A percentile compares a stretch with the other conserved stretches of the same genome.
Conservation (phyloP, 1,140 invertebrate species). For the Neotoxoptera formosana region DNA sequence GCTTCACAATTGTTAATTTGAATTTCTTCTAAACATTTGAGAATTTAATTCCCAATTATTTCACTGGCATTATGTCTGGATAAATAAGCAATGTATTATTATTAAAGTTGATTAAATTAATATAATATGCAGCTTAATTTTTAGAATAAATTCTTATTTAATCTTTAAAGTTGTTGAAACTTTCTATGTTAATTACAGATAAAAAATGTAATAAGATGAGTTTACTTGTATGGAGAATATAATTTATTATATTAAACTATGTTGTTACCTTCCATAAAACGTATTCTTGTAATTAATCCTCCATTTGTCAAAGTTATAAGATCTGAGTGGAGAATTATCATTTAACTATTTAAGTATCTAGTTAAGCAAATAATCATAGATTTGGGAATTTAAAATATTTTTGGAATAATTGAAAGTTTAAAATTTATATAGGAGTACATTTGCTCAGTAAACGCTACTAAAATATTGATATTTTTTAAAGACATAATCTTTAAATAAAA, state of each 20-base stretch:
- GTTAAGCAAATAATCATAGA: conserved; percentile 37
- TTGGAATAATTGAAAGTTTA: conserved; percentile 31
- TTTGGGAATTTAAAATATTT: conserved; percentile 40
- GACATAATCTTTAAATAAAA: conserved; percentile 36
- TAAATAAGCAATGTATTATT: not conserved
- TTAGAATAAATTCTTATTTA: not conserved
- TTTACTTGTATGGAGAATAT: not conserved
- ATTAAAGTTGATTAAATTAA: not conserved
- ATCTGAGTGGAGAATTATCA: conserved; percentile 32
- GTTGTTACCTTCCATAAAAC: conserved; percentile 45
- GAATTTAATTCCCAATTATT: conserved; percentile 26
- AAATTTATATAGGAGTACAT: conserved; percentile 50
- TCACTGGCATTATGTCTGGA: conserved; percentile 25
- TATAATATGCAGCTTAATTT: not conserved
- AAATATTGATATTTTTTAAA: conserved; percentile 34
- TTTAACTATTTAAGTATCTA: conserved; percentile 37
- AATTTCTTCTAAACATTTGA: conserved; percentile 19
- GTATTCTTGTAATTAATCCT: conserved; percentile 46
- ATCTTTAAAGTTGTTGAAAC: not conserved
- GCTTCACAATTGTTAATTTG: not conserved
- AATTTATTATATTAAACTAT: not conserved
- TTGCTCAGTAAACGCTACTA: conserved; percentile 52
- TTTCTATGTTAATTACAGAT: not conserved
- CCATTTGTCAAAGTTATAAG: conserved; percentile 38
- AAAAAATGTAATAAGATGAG: not conserved